phyloP scores from a whole-genome alignment of 2,888 invertebrate species.

The Cataglyphis livida region DNA sequence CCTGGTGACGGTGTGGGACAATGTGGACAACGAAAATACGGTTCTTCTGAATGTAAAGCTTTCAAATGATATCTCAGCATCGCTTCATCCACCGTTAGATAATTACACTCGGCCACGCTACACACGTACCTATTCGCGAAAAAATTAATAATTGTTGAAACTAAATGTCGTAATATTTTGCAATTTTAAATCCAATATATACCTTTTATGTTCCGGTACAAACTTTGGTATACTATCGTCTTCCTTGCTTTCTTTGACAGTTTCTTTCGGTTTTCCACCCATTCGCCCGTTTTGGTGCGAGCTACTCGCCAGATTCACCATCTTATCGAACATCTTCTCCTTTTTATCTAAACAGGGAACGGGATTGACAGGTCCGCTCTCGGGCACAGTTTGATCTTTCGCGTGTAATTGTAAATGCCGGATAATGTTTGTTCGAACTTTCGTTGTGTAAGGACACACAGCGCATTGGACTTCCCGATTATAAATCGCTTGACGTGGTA shows the following conservation, averaged over 20 bases:
- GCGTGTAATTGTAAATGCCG: constrained; percentile 90
- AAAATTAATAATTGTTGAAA: constrained; percentile 76
- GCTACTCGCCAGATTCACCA: constrained; percentile 93
- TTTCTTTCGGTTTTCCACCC: constrained; percentile 81
- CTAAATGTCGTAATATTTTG: neutral
- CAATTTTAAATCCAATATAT: neutral
- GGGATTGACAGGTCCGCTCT: constrained; percentile 92
- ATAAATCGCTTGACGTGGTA: constrained; percentile 90
- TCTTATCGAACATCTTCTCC: constrained; percentile 94
- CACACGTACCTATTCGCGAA: constrained; percentile 89
- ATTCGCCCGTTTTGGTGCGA: constrained; percentile 86
- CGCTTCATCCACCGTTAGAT: constrained; percentile 90
- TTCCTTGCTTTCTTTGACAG: constrained; percentile 68
- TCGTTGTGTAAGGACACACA: constrained; percentile 90
- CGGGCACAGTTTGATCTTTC: constrained; percentile 88
- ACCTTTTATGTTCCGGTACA: constrained; percentile 83
- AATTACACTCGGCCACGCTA: constrained; percentile 90
- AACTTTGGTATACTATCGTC: constrained; percentile 81
- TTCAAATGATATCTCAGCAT: constrained; percentile 91
- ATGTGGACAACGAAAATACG: constrained; percentile 90
- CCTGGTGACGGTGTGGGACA: constrained; percentile 88
- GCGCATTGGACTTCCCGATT: constrained; percentile 88
- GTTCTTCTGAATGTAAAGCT: constrained; percentile 89
- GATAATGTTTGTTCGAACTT: constrained; percentile 91
- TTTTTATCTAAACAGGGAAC: constrained; percentile 92